These are phyloP conservation scores for Piaya cayana DNA, from an alignment of 2,113 vertebrate species.

Conservation along the genomic window DNA sequence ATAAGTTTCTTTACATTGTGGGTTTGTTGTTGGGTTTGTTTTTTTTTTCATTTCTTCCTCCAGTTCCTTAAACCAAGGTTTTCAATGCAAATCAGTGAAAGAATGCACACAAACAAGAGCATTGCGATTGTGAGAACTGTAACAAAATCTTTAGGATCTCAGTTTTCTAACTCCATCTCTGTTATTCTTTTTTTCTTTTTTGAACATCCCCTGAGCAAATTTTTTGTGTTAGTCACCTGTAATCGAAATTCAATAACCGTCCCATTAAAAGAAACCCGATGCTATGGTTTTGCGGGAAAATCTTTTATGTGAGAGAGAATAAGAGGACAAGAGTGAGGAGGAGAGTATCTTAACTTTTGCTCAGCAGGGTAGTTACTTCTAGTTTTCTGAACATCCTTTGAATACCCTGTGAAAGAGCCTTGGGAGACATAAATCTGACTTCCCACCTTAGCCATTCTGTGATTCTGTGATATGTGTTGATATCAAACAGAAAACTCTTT, in stretches of 20 bases:
- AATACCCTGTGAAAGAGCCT: not conserved
- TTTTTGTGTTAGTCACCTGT: not conserved
- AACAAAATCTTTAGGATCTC: not conserved
- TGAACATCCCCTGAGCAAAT: not conserved
- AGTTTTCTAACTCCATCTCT: not conserved
- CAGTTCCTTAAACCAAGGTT: not conserved
- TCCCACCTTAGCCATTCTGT: not conserved
- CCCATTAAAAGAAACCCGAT: not conserved
- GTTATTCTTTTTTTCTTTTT: not conserved
- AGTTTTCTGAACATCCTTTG: not conserved
- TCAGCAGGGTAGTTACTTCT: not conserved
- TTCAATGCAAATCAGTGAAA: not conserved
- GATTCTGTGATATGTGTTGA: not conserved
- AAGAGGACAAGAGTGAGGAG: not conserved
- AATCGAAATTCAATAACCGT: not conserved
- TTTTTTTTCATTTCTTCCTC: not conserved
- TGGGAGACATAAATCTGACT: not conserved
- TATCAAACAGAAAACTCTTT: not conserved
- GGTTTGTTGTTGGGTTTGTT: too few species aligned
- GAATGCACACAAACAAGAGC: not conserved
- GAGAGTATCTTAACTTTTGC: not conserved
- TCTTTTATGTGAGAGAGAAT: not conserved
- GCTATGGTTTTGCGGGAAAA: not conserved
- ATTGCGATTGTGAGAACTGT: not conserved
- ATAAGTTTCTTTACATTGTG: not conserved